These are phyloP conservation scores for Oxytorus armatus DNA, from an alignment of 2,888 invertebrate genomes.

Conservation along the genomic window DNA sequence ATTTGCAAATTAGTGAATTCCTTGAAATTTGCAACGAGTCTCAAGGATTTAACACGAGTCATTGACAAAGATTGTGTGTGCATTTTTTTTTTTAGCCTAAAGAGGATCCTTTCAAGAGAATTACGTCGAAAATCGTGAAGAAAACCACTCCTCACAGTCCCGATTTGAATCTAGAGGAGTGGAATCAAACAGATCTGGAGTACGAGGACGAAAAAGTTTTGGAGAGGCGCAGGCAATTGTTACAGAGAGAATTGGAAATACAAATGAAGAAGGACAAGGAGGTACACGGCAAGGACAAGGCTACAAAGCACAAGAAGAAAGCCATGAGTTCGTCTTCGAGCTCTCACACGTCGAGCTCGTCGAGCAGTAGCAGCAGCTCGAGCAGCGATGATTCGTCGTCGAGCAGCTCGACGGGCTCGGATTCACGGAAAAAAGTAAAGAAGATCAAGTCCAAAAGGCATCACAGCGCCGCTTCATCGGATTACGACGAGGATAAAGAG, in stretches of 20 bases:
- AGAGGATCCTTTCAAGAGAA: slow-evolving; percentile 88
- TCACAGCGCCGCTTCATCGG: slow-evolving; percentile 88
- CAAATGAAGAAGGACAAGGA: slow-evolving; percentile 92
- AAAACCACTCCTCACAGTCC: slow-evolving; percentile 85
- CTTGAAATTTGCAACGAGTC: no score
- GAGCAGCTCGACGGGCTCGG: slow-evolving; percentile 86
- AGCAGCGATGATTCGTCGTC: slow-evolving; percentile 88
- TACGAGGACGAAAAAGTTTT: slow-evolving; percentile 92
- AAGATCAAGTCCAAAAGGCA: slow-evolving; percentile 86
- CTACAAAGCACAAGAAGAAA: slow-evolving; percentile 87
- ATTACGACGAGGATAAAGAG: slow-evolving; percentile 87
- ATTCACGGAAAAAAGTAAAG: slow-evolving; percentile 85
- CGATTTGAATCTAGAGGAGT: slow-evolving; percentile 89
- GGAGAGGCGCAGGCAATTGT: slow-evolving; percentile 90
- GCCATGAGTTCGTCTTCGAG: slow-evolving; percentile 90
- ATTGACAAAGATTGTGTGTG: no score
- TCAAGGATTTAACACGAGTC: no score
- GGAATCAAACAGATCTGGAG: slow-evolving; percentile 92
- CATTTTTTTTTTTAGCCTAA: slow-evolving; percentile 80
- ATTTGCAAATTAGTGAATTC: slow-evolving; percentile 32
- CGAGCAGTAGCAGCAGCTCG: slow-evolving; percentile 87
- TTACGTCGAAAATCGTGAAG: slow-evolving; percentile 88
- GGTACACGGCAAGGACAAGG: slow-evolving; percentile 88
- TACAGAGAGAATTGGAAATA: slow-evolving; percentile 91
- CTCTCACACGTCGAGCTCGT: slow-evolving; percentile 88